phyloP scores from a whole-genome alignment of 2,113 vertebrate genomes.

The Tragelaphus imberbis region DNA sequence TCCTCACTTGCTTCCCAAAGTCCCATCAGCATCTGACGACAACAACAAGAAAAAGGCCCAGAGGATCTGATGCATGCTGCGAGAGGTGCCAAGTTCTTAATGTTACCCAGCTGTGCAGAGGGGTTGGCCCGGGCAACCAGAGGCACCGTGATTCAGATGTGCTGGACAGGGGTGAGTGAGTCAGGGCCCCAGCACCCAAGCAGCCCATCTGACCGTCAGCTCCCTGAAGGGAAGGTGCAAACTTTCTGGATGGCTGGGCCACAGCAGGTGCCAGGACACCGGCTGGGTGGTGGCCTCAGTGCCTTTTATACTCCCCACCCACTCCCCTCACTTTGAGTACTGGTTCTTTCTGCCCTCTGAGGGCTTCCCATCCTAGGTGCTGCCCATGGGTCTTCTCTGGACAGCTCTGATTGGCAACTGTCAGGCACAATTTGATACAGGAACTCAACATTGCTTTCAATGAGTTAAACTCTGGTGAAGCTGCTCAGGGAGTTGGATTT shows the following conservation, averaged over 20 bases:
- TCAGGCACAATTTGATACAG: not conserved
- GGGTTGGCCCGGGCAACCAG: not conserved
- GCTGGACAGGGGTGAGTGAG: not conserved
- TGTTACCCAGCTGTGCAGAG: slow-evolving; percentile 48
- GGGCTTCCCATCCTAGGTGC: not conserved
- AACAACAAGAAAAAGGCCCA: not conserved
- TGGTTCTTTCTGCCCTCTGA: not conserved
- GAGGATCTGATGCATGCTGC: not conserved
- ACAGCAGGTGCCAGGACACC: rapidly evolving
- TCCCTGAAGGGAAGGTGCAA: rapidly evolving
- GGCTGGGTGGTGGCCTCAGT: rapidly evolving
- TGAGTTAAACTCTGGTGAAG: not conserved
- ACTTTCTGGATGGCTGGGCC: not conserved
- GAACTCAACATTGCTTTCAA: not conserved
- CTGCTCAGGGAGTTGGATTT: not conserved
- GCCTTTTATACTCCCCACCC: not conserved
- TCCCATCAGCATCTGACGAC: not conserved
- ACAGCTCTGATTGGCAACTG: not conserved
- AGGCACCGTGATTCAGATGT: not conserved
- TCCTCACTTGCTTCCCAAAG: not conserved
- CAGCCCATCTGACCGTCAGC: not conserved
- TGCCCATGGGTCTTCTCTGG: rapidly evolving
- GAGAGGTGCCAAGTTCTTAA: slow-evolving; percentile 36
- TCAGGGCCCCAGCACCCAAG: not conserved
- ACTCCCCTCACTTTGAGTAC: rapidly evolving